Conservation (phyloP, 2,797 vertebrate genomes). For the Lagocephalus sceleratus region DNA sequence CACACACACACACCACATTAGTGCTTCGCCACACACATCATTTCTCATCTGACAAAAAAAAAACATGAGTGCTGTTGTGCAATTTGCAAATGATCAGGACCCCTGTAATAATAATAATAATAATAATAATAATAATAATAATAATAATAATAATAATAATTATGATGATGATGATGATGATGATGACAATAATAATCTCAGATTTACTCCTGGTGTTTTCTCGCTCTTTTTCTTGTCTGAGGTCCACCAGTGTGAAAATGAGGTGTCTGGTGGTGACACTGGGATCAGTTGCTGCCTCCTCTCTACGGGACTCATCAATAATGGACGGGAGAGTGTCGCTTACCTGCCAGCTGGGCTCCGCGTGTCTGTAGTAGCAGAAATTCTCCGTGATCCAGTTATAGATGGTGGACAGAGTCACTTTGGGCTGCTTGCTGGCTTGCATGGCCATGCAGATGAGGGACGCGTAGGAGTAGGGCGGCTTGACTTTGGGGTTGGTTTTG, state of each 20-base stretch:
- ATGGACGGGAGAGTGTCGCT: constrained; percentile 53
- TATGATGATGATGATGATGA: too few species aligned
- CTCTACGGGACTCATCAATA: constrained; percentile 69
- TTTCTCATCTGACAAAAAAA: too few species aligned
- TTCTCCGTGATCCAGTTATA: constrained; percentile 88
- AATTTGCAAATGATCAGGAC: too few species aligned
- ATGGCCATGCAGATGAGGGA: constrained; percentile 89
- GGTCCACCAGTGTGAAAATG: constrained; percentile 6
- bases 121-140: too few species aligned
- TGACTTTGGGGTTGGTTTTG: constrained; percentile 79
- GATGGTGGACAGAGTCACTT: constrained; percentile 85
- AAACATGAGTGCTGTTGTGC: too few species aligned
- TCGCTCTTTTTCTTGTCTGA: not conserved
- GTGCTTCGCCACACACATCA: constrained; percentile 33
- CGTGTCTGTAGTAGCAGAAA: constrained; percentile 87
- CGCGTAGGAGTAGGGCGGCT: constrained; percentile 85
- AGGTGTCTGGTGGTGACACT: constrained; percentile 40
- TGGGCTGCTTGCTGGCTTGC: constrained; percentile 83
- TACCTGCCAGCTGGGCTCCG: constrained; percentile 90
- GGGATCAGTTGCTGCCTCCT: constrained; percentile 48
- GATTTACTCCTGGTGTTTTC: too few species aligned
- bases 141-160: too few species aligned
- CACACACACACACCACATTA: constrained; percentile 23
- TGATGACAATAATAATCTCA: too few species aligned
- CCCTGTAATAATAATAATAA: too few species aligned